Conservation (phyloP, 2,888 invertebrate species). For the Cosmia pyralina region DNA sequence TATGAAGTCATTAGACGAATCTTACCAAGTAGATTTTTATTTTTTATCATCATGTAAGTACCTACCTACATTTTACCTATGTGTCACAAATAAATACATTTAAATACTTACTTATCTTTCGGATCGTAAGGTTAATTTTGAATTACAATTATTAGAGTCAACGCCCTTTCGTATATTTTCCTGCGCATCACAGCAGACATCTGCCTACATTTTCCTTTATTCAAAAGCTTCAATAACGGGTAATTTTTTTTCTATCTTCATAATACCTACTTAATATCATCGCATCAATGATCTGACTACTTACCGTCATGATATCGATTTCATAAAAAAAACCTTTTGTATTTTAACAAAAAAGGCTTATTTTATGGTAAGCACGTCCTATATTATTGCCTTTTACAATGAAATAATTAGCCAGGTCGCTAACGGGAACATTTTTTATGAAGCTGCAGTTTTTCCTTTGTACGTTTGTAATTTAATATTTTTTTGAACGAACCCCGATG, state of each 20-base stretch:
- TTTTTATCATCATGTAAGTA: no score
- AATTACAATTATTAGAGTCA: not conserved
- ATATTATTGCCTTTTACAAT: conserved; percentile 85
- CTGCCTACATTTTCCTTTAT: conserved; percentile 45
- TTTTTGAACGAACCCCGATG: conserved; percentile 77
- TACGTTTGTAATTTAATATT: conserved; percentile 88
- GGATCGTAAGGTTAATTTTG: not conserved
- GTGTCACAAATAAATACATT: no score
- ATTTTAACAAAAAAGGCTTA: conserved; percentile 84
- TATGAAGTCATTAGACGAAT: no score
- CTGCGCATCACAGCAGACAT: conserved; percentile 32
- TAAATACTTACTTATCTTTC: not conserved
- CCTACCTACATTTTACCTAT: no score
- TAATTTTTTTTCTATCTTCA: conserved; percentile 47
- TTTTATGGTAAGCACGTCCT: conserved; percentile 86
- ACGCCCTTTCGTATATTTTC: conserved; percentile 8
- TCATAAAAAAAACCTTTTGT: conserved; percentile 83
- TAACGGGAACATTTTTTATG: conserved; percentile 86
- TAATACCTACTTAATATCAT: conserved; percentile 15
- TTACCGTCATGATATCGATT: conserved; percentile 83
- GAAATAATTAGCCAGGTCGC: conserved; percentile 87
- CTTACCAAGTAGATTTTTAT: no score
- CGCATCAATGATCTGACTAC: conserved; percentile 79
- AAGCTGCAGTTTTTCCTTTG: conserved; percentile 81
- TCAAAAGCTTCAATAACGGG: conserved; percentile 37